Conservation (phyloP, 2,888 invertebrate genomes). For the Gari tellinella region DNA sequence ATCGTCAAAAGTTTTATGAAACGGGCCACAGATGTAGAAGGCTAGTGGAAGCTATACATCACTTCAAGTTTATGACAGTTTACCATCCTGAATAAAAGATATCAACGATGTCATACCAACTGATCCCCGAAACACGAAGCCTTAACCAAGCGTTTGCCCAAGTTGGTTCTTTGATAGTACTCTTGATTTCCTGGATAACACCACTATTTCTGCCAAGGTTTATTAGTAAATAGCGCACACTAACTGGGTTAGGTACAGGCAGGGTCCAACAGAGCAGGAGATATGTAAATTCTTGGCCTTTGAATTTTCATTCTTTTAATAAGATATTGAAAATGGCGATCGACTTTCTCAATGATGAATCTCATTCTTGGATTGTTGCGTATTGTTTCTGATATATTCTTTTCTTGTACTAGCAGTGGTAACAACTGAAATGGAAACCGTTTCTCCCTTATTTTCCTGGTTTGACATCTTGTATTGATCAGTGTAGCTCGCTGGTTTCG, state of each 20-base stretch:
- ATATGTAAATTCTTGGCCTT: slow-evolving; percentile 11
- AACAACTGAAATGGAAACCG: slow-evolving; percentile 6
- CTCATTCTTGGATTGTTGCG: slow-evolving; percentile 14
- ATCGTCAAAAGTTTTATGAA: no score
- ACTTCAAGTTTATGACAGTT: no score
- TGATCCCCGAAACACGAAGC: no score
- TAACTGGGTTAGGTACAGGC: slow-evolving; percentile 12
- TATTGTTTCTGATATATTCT: background rate
- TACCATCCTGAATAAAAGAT: no score
- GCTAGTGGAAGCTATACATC: no score
- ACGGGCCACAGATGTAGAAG: no score
- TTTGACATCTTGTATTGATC: background rate
- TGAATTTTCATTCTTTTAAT: background rate
- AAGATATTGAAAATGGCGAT: slow-evolving; percentile 7
- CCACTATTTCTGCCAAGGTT: no score
- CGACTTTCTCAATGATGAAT: slow-evolving; percentile 8
- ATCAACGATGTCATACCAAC: no score
- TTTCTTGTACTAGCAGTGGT: slow-evolving; percentile 11
- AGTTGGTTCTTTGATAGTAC: no score
- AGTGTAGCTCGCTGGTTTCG: background rate
- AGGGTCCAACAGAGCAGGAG: slow-evolving; percentile 10
- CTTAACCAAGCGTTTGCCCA: no score
- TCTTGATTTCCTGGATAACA: no score
- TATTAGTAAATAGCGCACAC: no score
- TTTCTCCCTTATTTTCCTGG: background rate